A percentile compares a stretch with the other conserved stretches of the same genome.
phyloP scores from a whole-genome alignment of 2,797 vertebrate species.

The Cuculus canorus region DNA sequence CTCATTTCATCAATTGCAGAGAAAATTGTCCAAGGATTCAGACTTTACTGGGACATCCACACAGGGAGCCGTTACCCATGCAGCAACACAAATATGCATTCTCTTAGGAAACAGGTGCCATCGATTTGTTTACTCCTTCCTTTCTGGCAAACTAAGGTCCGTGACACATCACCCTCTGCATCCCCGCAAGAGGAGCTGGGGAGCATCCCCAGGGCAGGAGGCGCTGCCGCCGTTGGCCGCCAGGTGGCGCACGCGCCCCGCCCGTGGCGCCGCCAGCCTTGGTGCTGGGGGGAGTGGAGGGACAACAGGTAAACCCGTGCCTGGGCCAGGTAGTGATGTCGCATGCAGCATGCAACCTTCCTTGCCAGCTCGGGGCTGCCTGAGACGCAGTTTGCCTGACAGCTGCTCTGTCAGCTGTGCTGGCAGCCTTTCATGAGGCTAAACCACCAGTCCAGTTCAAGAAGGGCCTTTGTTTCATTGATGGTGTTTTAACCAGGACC shows the following conservation, averaged over 20 bases:
- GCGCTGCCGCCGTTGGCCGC: neutral
- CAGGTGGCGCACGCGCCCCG: neutral
- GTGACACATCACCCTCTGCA: no score
- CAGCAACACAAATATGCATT: fast-evolving
- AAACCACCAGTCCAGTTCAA: no score
- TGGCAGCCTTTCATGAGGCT: neutral
- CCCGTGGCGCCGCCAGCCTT: neutral
- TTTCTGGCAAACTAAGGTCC: neutral
- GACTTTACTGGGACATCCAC: fast-evolving
- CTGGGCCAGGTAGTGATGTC: fast-evolving
- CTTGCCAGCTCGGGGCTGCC: neutral
- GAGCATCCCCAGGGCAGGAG: no score
- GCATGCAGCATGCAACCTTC: fast-evolving
- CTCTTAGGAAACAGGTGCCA: no score
- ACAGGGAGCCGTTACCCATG: fast-evolving
- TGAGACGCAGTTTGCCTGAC: neutral
- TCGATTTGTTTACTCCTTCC: fast-evolving
- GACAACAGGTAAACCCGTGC: neutral
- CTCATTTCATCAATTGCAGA: neutral
- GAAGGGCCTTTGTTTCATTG: neutral
- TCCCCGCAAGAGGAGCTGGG: no score
- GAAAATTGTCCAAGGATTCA: fast-evolving
- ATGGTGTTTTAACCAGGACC: neutral
- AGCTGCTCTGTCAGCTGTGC: neutral
- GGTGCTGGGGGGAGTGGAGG: no score